Percentiles rank a stretch among this genome's conserved stretches.
Evolutionary conservation across 2,888 invertebrate genomes (phyloP).

Genomic region (Cephus sareptanus): DNA sequence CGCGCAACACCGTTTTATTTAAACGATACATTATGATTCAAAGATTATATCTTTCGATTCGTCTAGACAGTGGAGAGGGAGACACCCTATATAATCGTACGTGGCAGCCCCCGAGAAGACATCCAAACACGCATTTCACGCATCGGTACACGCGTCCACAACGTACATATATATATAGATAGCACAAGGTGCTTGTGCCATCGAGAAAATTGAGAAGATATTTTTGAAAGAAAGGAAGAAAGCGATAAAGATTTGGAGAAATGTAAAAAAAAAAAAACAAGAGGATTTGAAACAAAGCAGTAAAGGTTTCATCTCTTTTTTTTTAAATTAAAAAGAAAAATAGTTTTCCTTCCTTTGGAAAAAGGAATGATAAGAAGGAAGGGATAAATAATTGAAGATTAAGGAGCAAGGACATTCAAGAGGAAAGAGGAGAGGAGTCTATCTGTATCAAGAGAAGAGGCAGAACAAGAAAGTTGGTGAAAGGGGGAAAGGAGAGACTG

Average conservation of each 20-base stretch:
- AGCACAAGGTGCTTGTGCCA: no score
- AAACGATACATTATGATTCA: slow-evolving; percentile 63
- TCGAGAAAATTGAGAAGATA: not conserved
- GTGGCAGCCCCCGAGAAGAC: slow-evolving; percentile 42
- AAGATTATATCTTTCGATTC: slow-evolving; percentile 62
- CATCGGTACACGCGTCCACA: not conserved
- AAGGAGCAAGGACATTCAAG: slow-evolving; percentile 16
- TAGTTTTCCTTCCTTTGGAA: not conserved
- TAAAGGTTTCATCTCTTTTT: not conserved
- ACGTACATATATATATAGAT: not conserved
- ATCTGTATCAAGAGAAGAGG: slow-evolving; percentile 1
- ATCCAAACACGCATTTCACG: slow-evolving; percentile 41
- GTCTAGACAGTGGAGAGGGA: slow-evolving; percentile 61
- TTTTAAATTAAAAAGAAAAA: no score
- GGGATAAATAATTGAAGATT: not conserved
- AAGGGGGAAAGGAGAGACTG: slow-evolving; percentile 13
- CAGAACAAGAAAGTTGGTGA: slow-evolving; percentile 19
- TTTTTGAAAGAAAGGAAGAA: not conserved
- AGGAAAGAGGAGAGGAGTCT: slow-evolving; percentile 31
- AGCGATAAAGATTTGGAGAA: not conserved
- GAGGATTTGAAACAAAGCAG: not conserved
- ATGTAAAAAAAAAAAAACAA: no score
- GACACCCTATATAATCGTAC: slow-evolving; percentile 58
- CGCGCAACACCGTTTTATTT: slow-evolving; percentile 48
- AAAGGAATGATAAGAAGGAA: not conserved